Base-by-base conservation (phyloP, 35 echinoderm and acorn worm genomes). In the Ophiothrix spiculata region DNA sequence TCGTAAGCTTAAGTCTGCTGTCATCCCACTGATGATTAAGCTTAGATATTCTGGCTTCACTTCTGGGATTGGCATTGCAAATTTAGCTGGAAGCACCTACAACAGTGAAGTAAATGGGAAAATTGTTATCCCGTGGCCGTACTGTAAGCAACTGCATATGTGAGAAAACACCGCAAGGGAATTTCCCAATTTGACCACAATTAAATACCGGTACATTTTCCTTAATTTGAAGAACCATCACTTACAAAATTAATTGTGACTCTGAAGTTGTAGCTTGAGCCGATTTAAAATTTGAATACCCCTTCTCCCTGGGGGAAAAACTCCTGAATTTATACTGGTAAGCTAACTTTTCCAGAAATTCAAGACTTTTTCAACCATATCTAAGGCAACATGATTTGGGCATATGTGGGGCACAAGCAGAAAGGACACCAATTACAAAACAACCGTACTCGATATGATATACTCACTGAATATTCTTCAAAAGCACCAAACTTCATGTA, bases 1-100 rank as follows among this genome's bases (percentile, higher is more conserved):
- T 37, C 73, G 14, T 29, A 86, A 81, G 35, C 86, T 87, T 1
- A 97, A 31, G 34, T 97, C 94, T 40, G 94, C 94, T 35, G 94
- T 97, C 90, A 92, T 86, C 16, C 90, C 94, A 80, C 94, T 97
- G 23, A 91, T 84, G 63, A 92, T 63, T 0, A 97, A 56, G 0
- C 56, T 46, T 25, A 90, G 28, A 49, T 81, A 92, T 38, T 92
- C 90, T 54, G 94, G 87, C 19, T 89, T 79, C 0, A 85, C 32
- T 13, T 74, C 87, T 39, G 94, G 90, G 21, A 97, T 11, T 25
- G 94, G 94, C 33, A 89, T 79, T 2, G 94, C 90, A 56, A 69
- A 25, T 37, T 83, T 88, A 32, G 85, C 89, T 76, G 93, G 89
- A 40, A 95, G 29, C 16, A 88, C 76, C 93, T 95, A 38, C 17